These are phyloP conservation scores for Poecilus cupreus DNA, from an alignment of 2,888 invertebrate genomes.

Conservation along the genomic window DNA sequence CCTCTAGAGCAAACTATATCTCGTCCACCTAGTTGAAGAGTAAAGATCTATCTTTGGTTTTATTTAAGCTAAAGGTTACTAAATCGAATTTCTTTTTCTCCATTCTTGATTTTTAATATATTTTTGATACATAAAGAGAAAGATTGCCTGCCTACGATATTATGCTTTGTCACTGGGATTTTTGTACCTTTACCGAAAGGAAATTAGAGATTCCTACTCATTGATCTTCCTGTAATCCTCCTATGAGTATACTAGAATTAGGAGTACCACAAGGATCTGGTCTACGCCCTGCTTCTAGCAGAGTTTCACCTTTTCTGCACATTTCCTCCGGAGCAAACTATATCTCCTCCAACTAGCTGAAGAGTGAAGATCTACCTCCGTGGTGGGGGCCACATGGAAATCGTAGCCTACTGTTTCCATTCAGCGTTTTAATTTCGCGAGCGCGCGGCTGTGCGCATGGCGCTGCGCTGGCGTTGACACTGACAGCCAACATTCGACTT, in stretches of 20 bases:
- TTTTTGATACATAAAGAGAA: too few relatives aligned
- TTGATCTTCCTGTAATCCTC: too few relatives aligned
- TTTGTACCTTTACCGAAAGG: too few relatives aligned
- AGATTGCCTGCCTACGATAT: too few relatives aligned
- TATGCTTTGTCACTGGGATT: too few relatives aligned
- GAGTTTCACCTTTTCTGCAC: neutral
- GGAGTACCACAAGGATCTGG: neutral
- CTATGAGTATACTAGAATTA: too few relatives aligned
- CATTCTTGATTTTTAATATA: too few relatives aligned
- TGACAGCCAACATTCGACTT: conserved; percentile 3
- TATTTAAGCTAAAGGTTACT: too few relatives aligned
- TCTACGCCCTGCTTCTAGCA: too few relatives aligned
- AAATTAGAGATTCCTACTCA: too few relatives aligned
- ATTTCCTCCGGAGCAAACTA: neutral
- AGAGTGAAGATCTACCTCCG: neutral
- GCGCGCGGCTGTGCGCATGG: neutral
- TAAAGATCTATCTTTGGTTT: neutral
- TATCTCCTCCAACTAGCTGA: neutral
- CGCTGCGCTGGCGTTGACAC: neutral
- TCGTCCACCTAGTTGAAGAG: neutral
- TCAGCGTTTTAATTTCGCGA: conserved; percentile 5
- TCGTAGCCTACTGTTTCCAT: conserved; percentile 27
- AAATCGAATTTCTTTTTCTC: too few relatives aligned
- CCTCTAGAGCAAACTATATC: neutral
- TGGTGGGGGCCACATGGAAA: neutral